Percentiles rank a stretch among this genome's conserved stretches.
Conservation (phyloP, 2,113 vertebrate species). For the Phylloscopus trochiloides region DNA sequence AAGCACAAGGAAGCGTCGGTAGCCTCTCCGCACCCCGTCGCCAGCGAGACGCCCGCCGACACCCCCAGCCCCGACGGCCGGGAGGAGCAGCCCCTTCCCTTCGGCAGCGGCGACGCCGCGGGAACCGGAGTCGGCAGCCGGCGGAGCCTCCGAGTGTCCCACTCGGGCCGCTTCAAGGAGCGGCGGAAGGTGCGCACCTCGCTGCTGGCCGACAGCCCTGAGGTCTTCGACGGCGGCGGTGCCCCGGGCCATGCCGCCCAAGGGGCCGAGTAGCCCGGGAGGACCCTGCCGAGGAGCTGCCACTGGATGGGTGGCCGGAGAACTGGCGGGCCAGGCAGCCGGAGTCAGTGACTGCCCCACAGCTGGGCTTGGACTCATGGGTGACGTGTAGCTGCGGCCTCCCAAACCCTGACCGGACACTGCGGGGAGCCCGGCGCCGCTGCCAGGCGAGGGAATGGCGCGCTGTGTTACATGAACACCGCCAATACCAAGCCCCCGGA, state of each 20-base stretch:
- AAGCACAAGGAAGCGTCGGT: constrained; percentile 70
- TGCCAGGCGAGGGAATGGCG: accelerated
- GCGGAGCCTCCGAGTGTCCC: constrained; percentile 88
- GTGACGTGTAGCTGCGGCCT: accelerated
- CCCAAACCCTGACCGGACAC: neutral
- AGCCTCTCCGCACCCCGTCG: neutral
- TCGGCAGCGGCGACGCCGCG: constrained; percentile 69
- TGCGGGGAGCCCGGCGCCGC: neutral
- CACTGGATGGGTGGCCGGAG: neutral
- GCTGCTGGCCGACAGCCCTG: constrained; percentile 75
- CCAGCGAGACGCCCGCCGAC: neutral
- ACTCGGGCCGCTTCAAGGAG: constrained; percentile 92
- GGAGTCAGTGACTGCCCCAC: neutral
- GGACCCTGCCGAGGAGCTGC: neutral
- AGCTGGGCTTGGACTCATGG: neutral
- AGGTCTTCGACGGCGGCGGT: constrained; percentile 72
- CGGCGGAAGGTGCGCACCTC: constrained; percentile 80
- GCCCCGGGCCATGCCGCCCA: neutral
- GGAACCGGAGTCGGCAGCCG: constrained; percentile 71
- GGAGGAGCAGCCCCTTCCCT: constrained; percentile 51
- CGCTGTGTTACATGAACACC: neutral
- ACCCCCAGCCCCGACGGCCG: constrained; percentile 12
- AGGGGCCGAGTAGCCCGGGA: constrained; percentile 19
- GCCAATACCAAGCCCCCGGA: neutral
- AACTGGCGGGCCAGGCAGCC: neutral